Conservation (phyloP, 1,140 invertebrate species). For the Phthorimaea operculella region DNA sequence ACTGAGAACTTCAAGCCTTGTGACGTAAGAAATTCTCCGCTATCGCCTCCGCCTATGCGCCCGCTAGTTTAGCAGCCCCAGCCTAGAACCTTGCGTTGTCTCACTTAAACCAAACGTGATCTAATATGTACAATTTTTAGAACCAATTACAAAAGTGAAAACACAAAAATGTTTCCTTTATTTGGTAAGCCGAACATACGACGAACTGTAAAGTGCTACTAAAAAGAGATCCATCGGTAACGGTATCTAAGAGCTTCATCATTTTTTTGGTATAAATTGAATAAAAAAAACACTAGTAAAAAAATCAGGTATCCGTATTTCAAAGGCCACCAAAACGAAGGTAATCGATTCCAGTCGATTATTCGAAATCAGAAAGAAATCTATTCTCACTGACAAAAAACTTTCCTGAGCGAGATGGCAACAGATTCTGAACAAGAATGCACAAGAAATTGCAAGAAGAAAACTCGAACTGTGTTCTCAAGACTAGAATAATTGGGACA, state of each 20-base stretch:
- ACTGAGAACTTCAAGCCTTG: neutral
- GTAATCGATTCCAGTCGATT: too few species aligned
- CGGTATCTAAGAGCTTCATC: conserved; percentile 57
- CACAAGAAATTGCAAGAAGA: neutral
- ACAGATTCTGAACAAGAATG: too few species aligned
- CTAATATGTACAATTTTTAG: conserved; percentile 47
- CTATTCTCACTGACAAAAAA: neutral
- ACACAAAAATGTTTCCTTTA: conserved; percentile 32
- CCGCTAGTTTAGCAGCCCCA: neutral
- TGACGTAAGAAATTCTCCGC: neutral
- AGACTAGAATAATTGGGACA: conserved; percentile 56
- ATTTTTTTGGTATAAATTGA: conserved; percentile 66
- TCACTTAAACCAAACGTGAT: conserved; percentile 34
- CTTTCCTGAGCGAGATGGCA: too few species aligned
- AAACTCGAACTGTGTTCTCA: conserved; percentile 20
- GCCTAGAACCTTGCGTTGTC: conserved; percentile 24
- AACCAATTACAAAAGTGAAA: conserved; percentile 22
- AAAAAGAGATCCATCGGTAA: conserved; percentile 66
- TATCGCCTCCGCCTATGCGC: neutral
- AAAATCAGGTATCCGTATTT: conserved; percentile 60
- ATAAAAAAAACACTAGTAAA: conserved; percentile 45
- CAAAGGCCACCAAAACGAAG: conserved; percentile 32
- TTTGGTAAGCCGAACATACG: conserved; percentile 56
- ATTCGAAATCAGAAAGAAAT: conserved; percentile 6
- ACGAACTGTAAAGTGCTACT: conserved; percentile 48